These are phyloP conservation scores for Catagonus wagneri DNA, from an alignment of 2,113 vertebrate genomes.

Conservation along the genomic window DNA sequence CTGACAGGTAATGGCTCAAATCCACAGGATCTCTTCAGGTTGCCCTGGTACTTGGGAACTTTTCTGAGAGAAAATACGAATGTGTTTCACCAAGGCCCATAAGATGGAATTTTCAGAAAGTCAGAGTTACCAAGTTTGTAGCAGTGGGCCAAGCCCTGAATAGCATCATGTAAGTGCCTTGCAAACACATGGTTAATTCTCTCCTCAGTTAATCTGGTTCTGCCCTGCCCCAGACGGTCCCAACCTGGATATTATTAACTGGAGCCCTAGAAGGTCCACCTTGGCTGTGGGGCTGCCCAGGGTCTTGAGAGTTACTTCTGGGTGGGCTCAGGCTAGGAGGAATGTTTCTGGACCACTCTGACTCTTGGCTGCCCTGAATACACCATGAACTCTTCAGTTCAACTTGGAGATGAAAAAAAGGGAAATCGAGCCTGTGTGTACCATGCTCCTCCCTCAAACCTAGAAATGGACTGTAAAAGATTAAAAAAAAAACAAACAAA, in stretches of 20 bases:
- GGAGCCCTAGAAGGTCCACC: background rate
- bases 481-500: background rate
- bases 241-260: background rate
- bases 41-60: constrained; percentile 20
- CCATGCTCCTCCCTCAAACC: background rate
- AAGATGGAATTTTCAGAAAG: background rate
- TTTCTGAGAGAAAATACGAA: constrained; percentile 46
- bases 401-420: background rate
- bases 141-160: background rate
- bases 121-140: background rate
- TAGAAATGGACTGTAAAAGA: background rate
- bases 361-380: background rate
- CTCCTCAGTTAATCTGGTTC: background rate
- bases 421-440: background rate
- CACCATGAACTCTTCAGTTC: background rate
- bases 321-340: background rate
- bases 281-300: background rate
- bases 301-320: background rate
- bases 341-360: background rate
- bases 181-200: background rate
- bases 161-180: background rate
- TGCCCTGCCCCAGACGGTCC: background rate
- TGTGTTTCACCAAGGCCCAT: background rate
- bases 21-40: constrained; percentile 47
- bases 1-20: background rate